Conservation (phyloP, 2,888 invertebrate genomes). For the Eupithecia vulgata region DNA sequence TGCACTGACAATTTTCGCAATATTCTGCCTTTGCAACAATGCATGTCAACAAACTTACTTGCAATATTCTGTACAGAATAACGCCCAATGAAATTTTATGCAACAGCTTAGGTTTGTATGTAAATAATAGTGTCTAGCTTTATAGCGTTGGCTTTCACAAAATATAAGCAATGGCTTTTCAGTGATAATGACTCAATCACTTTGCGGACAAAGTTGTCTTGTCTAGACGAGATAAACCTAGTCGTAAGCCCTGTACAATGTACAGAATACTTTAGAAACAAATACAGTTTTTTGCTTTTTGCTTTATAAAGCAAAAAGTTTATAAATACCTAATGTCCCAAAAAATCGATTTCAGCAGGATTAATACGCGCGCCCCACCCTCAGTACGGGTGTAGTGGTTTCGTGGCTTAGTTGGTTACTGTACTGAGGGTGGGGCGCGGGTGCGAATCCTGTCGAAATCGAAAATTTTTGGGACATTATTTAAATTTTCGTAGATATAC, state of each 20-base stretch:
- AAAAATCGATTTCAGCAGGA: no score
- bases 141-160: constrained; percentile 19
- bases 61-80: constrained; percentile 3
- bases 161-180: constrained; percentile 19
- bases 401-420: no score
- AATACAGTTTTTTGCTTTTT: no score
- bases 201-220: constrained; percentile 1
- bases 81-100: not conserved
- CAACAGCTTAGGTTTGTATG: not conserved
- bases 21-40: not conserved
- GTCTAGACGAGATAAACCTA: constrained; percentile 1
- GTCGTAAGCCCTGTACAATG: not conserved
- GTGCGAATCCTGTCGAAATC: no score
- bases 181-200: constrained; percentile 14
- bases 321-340: no score
- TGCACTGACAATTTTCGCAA: constrained; percentile 7
- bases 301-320: no score
- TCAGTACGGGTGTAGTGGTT: no score
- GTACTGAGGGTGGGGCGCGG: no score
- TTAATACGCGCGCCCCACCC: no score
- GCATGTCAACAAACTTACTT: constrained; percentile 1
- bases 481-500: no score
- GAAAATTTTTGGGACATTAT: no score
- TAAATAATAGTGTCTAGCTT: not conserved
- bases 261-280: not conserved